Evolutionary conservation across 2,888 invertebrate species (phyloP).

Genomic region (Hedya salicella): DNA sequence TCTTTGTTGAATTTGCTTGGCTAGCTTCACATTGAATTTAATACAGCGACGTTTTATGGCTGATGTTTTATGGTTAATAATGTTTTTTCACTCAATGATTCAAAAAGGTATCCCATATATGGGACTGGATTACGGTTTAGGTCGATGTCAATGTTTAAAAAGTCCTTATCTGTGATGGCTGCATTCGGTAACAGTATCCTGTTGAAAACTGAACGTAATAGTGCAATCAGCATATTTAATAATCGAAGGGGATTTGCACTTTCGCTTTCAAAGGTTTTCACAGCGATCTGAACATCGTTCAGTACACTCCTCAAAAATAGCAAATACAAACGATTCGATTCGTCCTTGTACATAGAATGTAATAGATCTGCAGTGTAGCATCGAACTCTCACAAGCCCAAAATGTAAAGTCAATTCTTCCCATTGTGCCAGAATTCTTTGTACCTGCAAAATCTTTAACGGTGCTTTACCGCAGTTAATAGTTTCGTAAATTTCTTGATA

Average conservation of each 20-base stretch:
- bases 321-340: constrained; percentile 39
- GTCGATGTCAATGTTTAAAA: constrained; percentile 44
- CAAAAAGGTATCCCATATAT: constrained; percentile 46
- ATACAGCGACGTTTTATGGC: constrained; percentile 1
- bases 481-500: constrained; percentile 50
- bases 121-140: constrained; percentile 44
- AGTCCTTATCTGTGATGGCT: constrained; percentile 47
- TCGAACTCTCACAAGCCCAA: too few species aligned
- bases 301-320: constrained; percentile 39
- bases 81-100: constrained; percentile 36
- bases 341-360: constrained; percentile 47
- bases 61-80: not conserved
- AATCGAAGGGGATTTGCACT: constrained; percentile 37
- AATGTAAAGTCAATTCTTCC: too few species aligned
- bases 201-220: constrained; percentile 47
- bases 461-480: constrained; percentile 35
- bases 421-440: too few species aligned
- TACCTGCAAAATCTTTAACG: too few species aligned
- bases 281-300: constrained; percentile 43
- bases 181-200: constrained; percentile 39
- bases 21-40: constrained; percentile 45
- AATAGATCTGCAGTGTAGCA: constrained; percentile 51
- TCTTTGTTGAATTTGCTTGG: constrained; percentile 44
- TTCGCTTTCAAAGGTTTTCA: constrained; percentile 45
- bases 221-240: constrained; percentile 27